Conservation (phyloP, 2,888 invertebrate species). For the Notocelia uddmanniana region DNA sequence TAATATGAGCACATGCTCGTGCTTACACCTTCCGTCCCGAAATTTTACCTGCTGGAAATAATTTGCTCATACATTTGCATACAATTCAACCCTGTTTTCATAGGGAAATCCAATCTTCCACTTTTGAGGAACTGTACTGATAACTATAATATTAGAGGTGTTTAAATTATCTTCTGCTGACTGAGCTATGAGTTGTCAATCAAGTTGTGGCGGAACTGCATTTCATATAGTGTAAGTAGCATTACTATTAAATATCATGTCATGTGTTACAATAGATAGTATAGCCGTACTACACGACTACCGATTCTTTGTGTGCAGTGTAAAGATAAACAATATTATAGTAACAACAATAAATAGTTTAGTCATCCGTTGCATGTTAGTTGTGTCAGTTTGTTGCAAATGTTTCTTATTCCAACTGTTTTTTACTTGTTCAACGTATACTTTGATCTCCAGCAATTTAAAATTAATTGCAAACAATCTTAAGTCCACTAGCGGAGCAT, state of each 20-base stretch:
- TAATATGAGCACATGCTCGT: not conserved
- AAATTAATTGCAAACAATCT: no score
- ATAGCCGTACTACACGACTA: conserved; percentile 8
- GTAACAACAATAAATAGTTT: not conserved
- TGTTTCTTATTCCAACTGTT: not conserved
- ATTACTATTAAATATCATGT: not conserved
- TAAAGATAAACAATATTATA: conserved; percentile 4
- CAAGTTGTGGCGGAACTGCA: not conserved
- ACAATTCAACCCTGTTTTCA: no score
- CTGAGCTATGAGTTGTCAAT: not conserved
- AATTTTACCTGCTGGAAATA: no score
- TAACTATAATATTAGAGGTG: not conserved
- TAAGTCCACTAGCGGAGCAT: not conserved
- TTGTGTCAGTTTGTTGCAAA: conserved; percentile 5
- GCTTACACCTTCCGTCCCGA: not conserved
- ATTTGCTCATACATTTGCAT: not conserved
- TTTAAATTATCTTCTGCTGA: no score
- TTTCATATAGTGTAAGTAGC: not conserved
- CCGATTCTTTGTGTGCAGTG: conserved; percentile 8
- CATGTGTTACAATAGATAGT: not conserved
- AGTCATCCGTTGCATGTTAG: conserved; percentile 1
- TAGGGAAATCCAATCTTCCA: not conserved
- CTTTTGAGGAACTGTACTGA: not conserved
- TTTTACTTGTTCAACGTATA: not conserved
- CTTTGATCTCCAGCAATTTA: no score